Percentiles rank a stretch among this genome's conserved stretches.
phyloP scores from a whole-genome alignment of 2,113 vertebrate species.

The Elgaria multicarinata region DNA sequence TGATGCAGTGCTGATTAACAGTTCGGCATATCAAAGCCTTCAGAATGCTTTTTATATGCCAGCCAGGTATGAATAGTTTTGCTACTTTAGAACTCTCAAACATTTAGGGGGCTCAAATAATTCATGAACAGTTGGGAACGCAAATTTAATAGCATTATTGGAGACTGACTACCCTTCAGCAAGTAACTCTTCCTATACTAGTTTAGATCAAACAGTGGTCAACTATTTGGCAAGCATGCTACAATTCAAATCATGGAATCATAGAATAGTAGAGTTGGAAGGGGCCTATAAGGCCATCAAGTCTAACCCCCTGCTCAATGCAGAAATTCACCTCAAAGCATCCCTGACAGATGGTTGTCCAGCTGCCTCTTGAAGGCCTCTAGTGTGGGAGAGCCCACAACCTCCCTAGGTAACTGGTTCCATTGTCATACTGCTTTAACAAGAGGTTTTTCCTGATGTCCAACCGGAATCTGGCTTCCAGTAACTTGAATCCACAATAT shows the following conservation, averaged over 20 bases:
- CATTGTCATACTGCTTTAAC: no score
- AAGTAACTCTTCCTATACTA: not conserved
- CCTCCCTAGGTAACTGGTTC: no score
- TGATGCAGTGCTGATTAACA: conserved; percentile 52
- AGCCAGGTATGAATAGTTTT: conserved; percentile 32
- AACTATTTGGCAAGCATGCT: not conserved
- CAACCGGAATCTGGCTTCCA: no score
- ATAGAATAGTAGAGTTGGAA: no score
- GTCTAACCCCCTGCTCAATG: no score
- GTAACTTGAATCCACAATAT: not conserved
- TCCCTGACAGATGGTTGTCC: no score
- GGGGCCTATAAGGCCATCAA: no score
- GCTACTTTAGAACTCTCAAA: conserved; percentile 13
- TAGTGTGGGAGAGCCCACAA: no score
- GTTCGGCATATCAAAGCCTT: conserved; percentile 39
- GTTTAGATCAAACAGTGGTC: not conserved
- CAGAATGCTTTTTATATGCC: conserved; percentile 30
- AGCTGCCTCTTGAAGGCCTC: no score
- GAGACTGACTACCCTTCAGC: not conserved
- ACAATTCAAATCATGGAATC: not conserved
- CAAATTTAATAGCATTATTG: not conserved
- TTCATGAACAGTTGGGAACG: not conserved
- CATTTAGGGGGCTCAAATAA: conserved; percentile 16
- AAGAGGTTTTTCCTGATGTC: no score
- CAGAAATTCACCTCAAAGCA: no score